Base-by-base conservation (phyloP, 2,113 vertebrate genomes). In the Poicephalus gulielmi region DNA sequence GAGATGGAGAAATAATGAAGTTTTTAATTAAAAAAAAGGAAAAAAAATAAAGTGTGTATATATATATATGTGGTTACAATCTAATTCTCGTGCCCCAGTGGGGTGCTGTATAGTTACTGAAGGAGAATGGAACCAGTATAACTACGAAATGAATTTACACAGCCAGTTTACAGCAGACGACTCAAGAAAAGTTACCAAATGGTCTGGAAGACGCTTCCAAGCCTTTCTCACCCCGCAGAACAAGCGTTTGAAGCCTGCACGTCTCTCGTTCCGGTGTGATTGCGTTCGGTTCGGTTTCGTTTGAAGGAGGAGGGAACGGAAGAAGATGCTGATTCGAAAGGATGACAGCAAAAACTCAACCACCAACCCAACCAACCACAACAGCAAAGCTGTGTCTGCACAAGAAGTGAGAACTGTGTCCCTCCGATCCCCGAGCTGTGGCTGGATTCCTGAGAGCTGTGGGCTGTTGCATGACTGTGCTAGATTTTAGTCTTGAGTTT, bases 401-500 rank as follows among this genome's bases (percentile, higher is more conserved):
- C 87, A 83, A 83, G 49, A 79, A 78, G 88, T 94, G 88, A 86
- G 79, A 49, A 94, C 93, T 93, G 89, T 96, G 95, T 92, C 88
- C 73, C 47, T 95, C 67, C 0, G 8, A 94, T 83, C 90, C 86
- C 92, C 2, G 27, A 96, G 93, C 88, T 95, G 95, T 90, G 67
- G 68, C 90, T 94, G 83, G 80, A 96, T 96, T 96, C 92, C 55
- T 88, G 93, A 96, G 96, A 96, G 93, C 96, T 73, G 92, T 97
- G 98, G 96, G 95, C 97, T 96, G 91, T 97, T 98, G 98, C 98
- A 98, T 99, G 98, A 98, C 96, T 95, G 97, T 98, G 98, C 98
- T 98, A 98, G 97, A 98, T 98, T 98, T 98, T 98, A 98, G 97
- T 98, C 97, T 98, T 98, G 98, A 98, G 98, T 98, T 98, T 98